phyloP scores from a whole-genome alignment of 1,140 invertebrate species.

The Andricus grossulariae region DNA sequence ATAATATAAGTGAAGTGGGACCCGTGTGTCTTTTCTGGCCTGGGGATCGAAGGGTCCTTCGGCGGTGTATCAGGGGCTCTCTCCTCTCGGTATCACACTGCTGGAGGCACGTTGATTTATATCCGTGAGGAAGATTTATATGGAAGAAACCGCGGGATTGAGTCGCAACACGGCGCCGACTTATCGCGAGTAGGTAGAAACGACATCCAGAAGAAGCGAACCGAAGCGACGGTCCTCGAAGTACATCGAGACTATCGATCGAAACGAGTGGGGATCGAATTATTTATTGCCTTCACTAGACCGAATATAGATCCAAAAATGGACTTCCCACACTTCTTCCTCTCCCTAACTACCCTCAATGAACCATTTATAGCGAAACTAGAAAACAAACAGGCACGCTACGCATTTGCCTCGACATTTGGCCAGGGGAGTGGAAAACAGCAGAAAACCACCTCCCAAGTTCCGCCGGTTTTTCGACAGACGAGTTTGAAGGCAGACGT shows the following conservation, averaged over 20 bases:
- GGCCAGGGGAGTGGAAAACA: no score
- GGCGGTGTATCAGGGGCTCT: constrained; percentile 59
- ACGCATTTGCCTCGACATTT: no score
- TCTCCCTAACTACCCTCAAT: background rate
- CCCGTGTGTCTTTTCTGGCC: constrained; percentile 67
- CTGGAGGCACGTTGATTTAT: constrained; percentile 74
- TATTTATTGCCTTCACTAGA: constrained; percentile 54
- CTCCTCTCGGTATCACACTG: constrained; percentile 68
- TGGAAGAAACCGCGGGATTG: constrained; percentile 72
- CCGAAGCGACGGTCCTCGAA: constrained; percentile 44
- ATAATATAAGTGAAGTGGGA: constrained; percentile 60
- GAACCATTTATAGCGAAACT: no score
- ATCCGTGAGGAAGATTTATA: constrained; percentile 70
- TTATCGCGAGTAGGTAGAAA: constrained; percentile 74
- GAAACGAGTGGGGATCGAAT: constrained; percentile 53
- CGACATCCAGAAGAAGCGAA: constrained; percentile 59
- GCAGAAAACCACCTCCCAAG: no score
- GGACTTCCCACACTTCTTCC: background rate
- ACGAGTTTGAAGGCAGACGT: no score
- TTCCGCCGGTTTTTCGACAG: no score
- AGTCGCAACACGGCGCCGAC: constrained; percentile 74
- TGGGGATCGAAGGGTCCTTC: constrained; percentile 70
- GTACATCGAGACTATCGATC: constrained; percentile 62
- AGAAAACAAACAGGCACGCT: no score
- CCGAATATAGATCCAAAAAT: constrained; percentile 35